These are phyloP conservation scores for Palythoa caribaeorum DNA, from an alignment of 92 coral and sea anemone species.

Conservation along the genomic window DNA sequence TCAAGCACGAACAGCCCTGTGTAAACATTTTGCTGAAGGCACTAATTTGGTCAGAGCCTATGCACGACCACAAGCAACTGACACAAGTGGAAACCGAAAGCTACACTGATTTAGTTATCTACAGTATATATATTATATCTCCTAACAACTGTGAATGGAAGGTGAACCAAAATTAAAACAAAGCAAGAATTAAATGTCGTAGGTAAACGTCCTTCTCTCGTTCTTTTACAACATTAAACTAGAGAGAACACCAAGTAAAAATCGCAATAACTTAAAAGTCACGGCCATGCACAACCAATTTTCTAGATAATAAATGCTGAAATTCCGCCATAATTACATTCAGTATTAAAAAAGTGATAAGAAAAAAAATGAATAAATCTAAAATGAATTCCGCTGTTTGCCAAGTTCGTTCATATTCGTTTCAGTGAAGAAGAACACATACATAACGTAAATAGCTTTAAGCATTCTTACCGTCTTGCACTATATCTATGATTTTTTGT, in stretches of 20 bases:
- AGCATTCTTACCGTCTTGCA: not conserved
- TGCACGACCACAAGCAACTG: not conserved
- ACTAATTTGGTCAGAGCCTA: not conserved
- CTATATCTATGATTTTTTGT: not conserved
- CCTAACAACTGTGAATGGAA: not conserved
- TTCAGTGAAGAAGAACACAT: not conserved
- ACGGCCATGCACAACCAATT: not conserved
- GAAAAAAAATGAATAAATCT: not conserved
- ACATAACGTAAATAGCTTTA: not conserved
- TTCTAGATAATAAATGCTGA: not conserved
- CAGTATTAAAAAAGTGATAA: not conserved
- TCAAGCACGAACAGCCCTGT: not conserved
- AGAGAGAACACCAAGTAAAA: not conserved
- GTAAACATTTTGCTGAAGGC: slow-evolving; percentile 32
- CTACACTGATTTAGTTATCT: not conserved
- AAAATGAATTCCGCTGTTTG: too few species aligned
- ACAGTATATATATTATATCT: not conserved
- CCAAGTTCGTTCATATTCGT: not conserved
- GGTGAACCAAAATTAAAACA: not conserved
- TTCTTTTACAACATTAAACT: not conserved
- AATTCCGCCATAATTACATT: not conserved
- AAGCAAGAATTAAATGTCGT: not conserved
- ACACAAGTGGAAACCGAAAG: not conserved
- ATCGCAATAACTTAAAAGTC: not conserved
- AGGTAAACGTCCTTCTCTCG: slow-evolving; percentile 16